Base-by-base conservation (phyloP, 2,113 vertebrate species). In the Perca flavescens region DNA sequence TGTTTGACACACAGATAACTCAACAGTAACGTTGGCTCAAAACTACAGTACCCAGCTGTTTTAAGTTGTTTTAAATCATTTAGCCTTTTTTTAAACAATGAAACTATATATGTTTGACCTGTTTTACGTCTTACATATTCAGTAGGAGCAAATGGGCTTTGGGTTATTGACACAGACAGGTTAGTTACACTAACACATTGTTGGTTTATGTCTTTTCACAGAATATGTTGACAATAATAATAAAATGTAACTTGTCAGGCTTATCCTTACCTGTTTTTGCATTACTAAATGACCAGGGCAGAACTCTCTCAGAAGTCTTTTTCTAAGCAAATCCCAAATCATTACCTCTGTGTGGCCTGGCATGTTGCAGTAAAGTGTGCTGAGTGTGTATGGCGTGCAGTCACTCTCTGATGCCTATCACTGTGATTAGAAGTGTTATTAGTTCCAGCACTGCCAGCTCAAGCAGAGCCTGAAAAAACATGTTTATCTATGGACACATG, bases 321-420 rank as follows among this genome's bases (percentile, higher is more conserved):
- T 88, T 85, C 60, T 6, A 31, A 67, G 80, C 72, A 90, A 91
- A 86, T 82, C 85, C 54, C 82, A 86, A 88, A 79, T 79, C 40
- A 74, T 87, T 89, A 62, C 21, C 70, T 62, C 67, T 9, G 52
- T 86, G 89, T 77, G 82, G 80, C 83, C 87, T 86, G 90, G 88
- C 85, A 79, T 79, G 76, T 79, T 84, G 83, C 70, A 84, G 87
- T 21, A 43, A 74, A 79, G 81, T 82, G 85, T 78, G 84, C 70
- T 77, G 83, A 86, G 83, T 83, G 90, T 81, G 92, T 90, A 88
- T 79, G 92, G 91, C 88, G 17, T 88, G 79, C 92, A 84, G 94
- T 93, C 74, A 12, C 88, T 86, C 60, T 83, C 88, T 79, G 93
- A 94, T 94, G 76, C 79, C 89, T 93, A 93, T 94, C 94, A 50